Evolutionary conservation across 2,888 invertebrate genomes (phyloP).

Genomic region (Polyommatus icarus): DNA sequence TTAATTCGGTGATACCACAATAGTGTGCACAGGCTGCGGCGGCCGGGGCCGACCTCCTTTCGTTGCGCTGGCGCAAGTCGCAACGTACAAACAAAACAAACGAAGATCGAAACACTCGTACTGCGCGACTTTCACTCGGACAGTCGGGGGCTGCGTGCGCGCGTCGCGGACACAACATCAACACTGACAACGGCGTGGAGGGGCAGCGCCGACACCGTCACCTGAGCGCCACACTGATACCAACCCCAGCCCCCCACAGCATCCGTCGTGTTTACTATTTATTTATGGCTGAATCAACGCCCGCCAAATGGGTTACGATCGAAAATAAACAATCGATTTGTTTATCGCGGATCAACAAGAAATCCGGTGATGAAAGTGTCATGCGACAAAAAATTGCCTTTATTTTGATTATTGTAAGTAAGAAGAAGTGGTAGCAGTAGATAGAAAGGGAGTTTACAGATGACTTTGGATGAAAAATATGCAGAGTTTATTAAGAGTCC

Average conservation of each 20-base stretch:
- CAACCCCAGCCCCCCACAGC: constrained; percentile 44
- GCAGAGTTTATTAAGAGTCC: neutral
- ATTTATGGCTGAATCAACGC: constrained; percentile 5
- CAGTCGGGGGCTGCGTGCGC: constrained; percentile 64
- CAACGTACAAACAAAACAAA: constrained; percentile 73
- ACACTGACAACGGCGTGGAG: constrained; percentile 57
- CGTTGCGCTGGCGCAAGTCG: constrained; percentile 71
- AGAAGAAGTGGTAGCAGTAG: too few species aligned
- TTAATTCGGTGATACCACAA: constrained; percentile 57
- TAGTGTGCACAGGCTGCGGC: constrained; percentile 63
- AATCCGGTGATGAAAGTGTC: neutral
- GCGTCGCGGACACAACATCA: constrained; percentile 64
- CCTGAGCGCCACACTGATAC: constrained; percentile 59
- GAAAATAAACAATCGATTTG: constrained; percentile 19
- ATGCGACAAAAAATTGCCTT: neutral
- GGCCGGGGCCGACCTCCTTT: constrained; percentile 76
- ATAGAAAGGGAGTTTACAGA: too few species aligned
- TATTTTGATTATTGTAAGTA: too few species aligned
- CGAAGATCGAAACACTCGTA: constrained; percentile 72
- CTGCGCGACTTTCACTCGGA: constrained; percentile 74
- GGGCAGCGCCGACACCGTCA: constrained; percentile 49
- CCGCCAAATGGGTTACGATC: constrained; percentile 7
- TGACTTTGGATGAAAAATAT: too few species aligned
- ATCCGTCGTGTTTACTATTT: constrained; percentile 41
- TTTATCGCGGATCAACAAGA: constrained; percentile 9